Percentiles rank a stretch among this genome's conserved stretches.
Conservation (phyloP, 2,113 vertebrate species). For the Catagonus wagneri region DNA sequence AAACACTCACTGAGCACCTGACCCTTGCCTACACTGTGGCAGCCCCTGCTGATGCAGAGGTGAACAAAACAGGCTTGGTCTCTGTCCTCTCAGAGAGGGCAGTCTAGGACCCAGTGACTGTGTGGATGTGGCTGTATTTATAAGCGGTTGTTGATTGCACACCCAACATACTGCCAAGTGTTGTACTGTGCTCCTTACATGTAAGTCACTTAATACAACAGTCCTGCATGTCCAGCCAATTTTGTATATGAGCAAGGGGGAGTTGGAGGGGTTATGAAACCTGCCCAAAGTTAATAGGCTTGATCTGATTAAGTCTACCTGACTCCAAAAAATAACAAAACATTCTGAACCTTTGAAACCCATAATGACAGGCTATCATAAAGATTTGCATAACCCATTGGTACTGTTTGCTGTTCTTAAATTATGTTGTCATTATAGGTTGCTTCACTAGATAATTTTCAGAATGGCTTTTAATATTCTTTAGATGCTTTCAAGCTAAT, state of each 20-base stretch:
- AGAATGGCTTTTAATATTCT: constrained; percentile 11
- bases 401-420: not conserved
- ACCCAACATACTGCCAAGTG: not conserved
- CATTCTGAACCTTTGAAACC: not conserved
- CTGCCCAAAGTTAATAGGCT: not conserved
- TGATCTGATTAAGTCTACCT: not conserved
- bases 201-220: not conserved
- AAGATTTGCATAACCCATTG: not conserved
- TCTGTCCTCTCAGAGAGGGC: not conserved
- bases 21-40: too few relatives aligned
- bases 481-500: not conserved
- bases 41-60: not conserved
- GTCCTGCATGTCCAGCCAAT: not conserved
- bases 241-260: not conserved
- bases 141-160: not conserved
- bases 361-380: not conserved
- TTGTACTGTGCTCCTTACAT: too few relatives aligned
- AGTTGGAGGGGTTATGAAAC: not conserved
- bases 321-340: not conserved
- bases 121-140: not conserved
- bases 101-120: not conserved
- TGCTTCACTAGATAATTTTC: constrained; percentile 30
- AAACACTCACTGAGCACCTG: not conserved
- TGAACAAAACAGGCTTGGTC: not conserved
- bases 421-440: not conserved